A percentile compares a stretch with the other conserved stretches of the same genome.
These are phyloP conservation scores for Tinamus guttatus DNA, from an alignment of 2,113 vertebrate genomes.

Conservation along the genomic window DNA sequence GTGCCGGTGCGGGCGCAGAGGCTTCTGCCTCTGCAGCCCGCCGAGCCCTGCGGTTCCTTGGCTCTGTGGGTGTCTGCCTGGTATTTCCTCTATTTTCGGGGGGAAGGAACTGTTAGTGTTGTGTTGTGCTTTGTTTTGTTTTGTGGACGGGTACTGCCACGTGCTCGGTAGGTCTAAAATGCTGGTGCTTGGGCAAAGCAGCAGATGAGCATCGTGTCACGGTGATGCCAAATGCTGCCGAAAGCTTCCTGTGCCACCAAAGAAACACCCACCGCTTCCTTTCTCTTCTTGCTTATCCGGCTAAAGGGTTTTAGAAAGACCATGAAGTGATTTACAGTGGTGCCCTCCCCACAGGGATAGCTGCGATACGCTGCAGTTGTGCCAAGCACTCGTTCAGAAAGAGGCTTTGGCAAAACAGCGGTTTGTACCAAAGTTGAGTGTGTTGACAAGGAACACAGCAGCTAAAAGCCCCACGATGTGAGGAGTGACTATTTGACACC, in stretches of 20 bases:
- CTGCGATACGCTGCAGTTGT: rapidly evolving
- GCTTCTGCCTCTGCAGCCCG: not conserved
- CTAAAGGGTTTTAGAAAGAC: not conserved
- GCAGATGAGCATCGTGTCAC: not conserved
- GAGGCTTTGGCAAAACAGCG: not conserved
- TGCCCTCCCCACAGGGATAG: too few species aligned
- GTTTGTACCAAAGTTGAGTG: too few species aligned
- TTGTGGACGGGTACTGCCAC: not conserved
- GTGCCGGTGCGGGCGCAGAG: not conserved
- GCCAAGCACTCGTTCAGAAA: rapidly evolving
- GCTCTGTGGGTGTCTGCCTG: not conserved
- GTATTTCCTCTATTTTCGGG: not conserved
- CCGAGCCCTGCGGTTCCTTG: not conserved
- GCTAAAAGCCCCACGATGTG: not conserved
- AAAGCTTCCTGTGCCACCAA: not conserved
- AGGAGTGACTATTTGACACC: not conserved
- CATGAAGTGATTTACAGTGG: rapidly evolving
- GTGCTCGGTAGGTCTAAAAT: not conserved
- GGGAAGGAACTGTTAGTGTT: too few species aligned
- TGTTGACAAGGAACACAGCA: not conserved
- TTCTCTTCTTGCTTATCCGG: not conserved
- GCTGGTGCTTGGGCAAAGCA: not conserved
- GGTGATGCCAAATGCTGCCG: rapidly evolving
- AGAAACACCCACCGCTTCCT: not conserved
- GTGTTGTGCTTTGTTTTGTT: not conserved